Percentiles rank a stretch among this genome's conserved stretches.
Evolutionary conservation across 2,113 vertebrate genomes (phyloP).

Genomic region (Oryzias celebensis): DNA sequence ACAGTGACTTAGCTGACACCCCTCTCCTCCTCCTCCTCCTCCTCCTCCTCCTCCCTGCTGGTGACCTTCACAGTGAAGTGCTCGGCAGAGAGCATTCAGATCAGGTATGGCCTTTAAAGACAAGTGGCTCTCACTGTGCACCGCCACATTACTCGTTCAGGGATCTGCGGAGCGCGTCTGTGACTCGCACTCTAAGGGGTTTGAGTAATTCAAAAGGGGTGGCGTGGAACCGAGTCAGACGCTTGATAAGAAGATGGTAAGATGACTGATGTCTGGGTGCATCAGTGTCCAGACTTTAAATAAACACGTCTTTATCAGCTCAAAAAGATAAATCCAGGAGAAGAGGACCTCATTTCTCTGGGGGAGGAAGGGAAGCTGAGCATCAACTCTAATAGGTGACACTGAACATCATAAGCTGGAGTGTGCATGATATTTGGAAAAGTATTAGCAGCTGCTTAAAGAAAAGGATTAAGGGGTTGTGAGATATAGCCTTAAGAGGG

Average conservation of each 20-base stretch:
- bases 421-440: constrained; percentile 60
- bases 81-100: constrained; percentile 59
- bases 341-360: background rate
- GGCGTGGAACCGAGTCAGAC: constrained; percentile 12
- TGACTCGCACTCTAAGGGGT: constrained; percentile 20
- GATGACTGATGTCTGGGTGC: constrained; percentile 16
- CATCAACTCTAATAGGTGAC: constrained; percentile 33
- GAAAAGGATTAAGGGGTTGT: constrained; percentile 50
- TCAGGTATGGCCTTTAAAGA: constrained; percentile 68
- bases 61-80: constrained; percentile 64
- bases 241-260: constrained; percentile 29
- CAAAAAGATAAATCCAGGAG: constrained; percentile 25
- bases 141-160: constrained; percentile 38
- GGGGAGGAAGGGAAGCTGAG: constrained; percentile 19
- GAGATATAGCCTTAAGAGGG: constrained; percentile 54
- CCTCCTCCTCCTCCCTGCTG: constrained; percentile 42
- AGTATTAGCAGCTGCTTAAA: constrained; percentile 57
- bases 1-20: constrained; percentile 37
- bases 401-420: constrained; percentile 51
- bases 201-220: constrained; percentile 23
- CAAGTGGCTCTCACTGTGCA: constrained; percentile 54
- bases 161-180: constrained; percentile 18
- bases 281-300: constrained; percentile 17
- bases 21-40: constrained; percentile 23
- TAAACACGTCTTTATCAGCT: constrained; percentile 31